These are phyloP conservation scores for Triplophysa siluroides DNA, from an alignment of 2,113 vertebrate species.

Conservation along the genomic window DNA sequence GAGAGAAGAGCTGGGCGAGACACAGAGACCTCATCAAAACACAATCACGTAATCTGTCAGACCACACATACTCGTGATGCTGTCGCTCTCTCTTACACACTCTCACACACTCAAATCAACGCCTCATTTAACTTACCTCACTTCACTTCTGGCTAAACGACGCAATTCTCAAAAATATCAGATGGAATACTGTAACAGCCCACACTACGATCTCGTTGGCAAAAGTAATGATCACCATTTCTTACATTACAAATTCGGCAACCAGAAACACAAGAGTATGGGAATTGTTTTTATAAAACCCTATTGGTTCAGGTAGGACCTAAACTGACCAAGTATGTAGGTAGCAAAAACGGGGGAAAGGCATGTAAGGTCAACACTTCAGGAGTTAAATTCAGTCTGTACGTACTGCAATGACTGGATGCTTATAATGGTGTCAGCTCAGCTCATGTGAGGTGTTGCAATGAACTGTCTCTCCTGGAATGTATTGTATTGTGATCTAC, in stretches of 20 bases:
- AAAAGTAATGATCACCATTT: slow-evolving; percentile 15
- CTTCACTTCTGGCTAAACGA: not conserved
- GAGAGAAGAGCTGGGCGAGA: slow-evolving; percentile 63
- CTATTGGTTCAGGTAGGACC: not conserved
- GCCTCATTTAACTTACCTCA: not conserved
- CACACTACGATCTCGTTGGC: not conserved
- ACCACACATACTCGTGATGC: slow-evolving; percentile 56
- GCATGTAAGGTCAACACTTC: slow-evolving; percentile 66
- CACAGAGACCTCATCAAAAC: slow-evolving; percentile 76
- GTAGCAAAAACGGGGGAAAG: slow-evolving; percentile 61
- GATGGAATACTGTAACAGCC: not conserved
- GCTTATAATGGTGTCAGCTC: slow-evolving; percentile 58
- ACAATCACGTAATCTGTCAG: slow-evolving; percentile 71
- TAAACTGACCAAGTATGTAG: not conserved
- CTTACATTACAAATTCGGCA: slow-evolving; percentile 13
- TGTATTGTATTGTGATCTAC: slow-evolving; percentile 57
- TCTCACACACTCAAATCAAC: slow-evolving; percentile 50
- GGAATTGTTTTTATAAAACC: slow-evolving; percentile 8
- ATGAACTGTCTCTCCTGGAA: slow-evolving; percentile 14
- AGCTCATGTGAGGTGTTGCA: slow-evolving; percentile 53
- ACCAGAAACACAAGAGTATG: not conserved
- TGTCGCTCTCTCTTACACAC: slow-evolving; percentile 40
- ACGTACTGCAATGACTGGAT: slow-evolving; percentile 63
- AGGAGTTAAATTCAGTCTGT: slow-evolving; percentile 62
- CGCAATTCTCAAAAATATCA: not conserved